phyloP scores from a whole-genome alignment of 2,888 invertebrate genomes.

The Calliphora vomitoria region DNA sequence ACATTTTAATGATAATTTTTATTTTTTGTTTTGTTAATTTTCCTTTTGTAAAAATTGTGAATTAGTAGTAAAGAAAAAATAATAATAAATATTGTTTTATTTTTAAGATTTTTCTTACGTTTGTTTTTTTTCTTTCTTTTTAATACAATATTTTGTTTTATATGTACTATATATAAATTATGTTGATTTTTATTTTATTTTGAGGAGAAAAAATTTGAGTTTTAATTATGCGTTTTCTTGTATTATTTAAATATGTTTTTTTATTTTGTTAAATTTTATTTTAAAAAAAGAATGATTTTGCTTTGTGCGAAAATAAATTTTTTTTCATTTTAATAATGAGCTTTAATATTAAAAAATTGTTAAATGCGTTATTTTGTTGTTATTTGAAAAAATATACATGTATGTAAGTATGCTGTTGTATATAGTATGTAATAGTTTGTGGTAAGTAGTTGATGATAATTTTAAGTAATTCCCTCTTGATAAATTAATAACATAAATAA shows the following conservation, averaged over 20 bases:
- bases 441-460: neutral
- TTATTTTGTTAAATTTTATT: constrained; percentile 25
- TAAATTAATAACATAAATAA: neutral
- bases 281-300: constrained; percentile 5
- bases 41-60: constrained; percentile 69
- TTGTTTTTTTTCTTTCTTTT: neutral
- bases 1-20: constrained; percentile 37
- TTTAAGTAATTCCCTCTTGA: constrained; percentile 45
- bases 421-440: neutral
- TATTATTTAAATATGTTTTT: constrained; percentile 39
- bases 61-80: constrained; percentile 47
- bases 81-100: constrained; percentile 24
- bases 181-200: constrained; percentile 50
- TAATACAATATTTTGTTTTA: constrained; percentile 47
- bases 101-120: constrained; percentile 31
- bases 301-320: constrained; percentile 63
- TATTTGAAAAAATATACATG: constrained; percentile 31
- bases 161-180: constrained; percentile 26
- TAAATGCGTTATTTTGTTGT: constrained; percentile 61
- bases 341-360: constrained; percentile 38
- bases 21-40: neutral
- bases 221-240: constrained; percentile 54
- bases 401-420: neutral
- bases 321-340: constrained; percentile 57
- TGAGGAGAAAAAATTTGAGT: constrained; percentile 55